Percentiles rank a stretch among this genome's conserved stretches.
These are phyloP conservation scores for Conus canariensis DNA, from an alignment of 2,888 invertebrate species.

Conservation along the genomic window DNA sequence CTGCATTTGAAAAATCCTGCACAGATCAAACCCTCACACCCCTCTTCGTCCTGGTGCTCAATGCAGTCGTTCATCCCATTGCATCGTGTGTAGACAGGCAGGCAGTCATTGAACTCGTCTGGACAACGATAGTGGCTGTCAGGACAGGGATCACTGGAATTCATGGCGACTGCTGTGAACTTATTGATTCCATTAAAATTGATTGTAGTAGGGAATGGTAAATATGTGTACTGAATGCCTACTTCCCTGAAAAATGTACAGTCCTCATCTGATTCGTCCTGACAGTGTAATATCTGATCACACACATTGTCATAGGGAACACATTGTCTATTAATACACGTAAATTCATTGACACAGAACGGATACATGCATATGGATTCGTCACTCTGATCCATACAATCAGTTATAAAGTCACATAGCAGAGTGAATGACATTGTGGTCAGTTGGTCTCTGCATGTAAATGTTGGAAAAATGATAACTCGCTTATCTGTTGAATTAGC, in stretches of 20 bases:
- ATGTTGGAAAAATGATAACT: background rate
- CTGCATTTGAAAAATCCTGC: constrained; percentile 1
- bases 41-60: background rate
- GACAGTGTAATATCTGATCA: too few species aligned
- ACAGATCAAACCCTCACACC: constrained; percentile 3
- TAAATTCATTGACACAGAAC: too few species aligned
- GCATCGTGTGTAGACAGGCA: constrained; percentile 23
- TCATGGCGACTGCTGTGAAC: background rate
- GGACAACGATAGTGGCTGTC: constrained; percentile 15
- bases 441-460: background rate
- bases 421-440: too few species aligned
- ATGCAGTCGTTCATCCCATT: constrained; percentile 5
- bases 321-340: background rate
- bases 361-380: too few species aligned
- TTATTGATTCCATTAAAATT: background rate
- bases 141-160: background rate
- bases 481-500: background rate
- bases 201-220: background rate
- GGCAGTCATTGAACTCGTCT: too few species aligned
- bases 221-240: background rate
- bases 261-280: too few species aligned
- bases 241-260: background rate
- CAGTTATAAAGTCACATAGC: too few species aligned
- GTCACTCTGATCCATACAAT: too few species aligned
- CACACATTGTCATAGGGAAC: background rate